phyloP scores from a whole-genome alignment of 1,140 invertebrate species.

The Phortica variegata region DNA sequence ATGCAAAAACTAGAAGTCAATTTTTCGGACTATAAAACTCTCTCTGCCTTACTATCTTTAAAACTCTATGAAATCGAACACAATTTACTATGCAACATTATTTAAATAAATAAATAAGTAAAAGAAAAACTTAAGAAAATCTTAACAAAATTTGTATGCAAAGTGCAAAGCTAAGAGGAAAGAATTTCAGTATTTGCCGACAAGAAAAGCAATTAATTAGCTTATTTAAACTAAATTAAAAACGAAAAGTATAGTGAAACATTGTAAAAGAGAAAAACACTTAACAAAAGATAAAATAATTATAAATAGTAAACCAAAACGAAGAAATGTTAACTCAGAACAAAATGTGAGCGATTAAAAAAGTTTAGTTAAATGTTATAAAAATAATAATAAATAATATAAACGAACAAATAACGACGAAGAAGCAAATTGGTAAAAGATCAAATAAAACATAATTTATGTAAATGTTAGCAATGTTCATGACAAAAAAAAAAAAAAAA shows the following conservation, averaged over 20 bases:
- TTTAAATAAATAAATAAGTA: constrained; percentile 27
- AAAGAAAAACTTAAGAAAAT: constrained; percentile 36
- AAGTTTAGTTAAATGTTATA: constrained; percentile 56
- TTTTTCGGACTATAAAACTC: constrained; percentile 10
- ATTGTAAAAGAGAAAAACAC: constrained; percentile 21
- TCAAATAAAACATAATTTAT: constrained; percentile 33
- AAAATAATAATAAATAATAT: constrained; percentile 25
- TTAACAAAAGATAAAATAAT: constrained; percentile 27
- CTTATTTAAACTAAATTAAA: too few species aligned
- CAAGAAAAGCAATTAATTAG: constrained; percentile 31
- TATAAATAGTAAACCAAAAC: constrained; percentile 31
- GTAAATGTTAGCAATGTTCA: constrained; percentile 55
- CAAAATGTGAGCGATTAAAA: constrained; percentile 38
- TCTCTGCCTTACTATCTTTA: constrained; percentile 35
- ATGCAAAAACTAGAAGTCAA: constrained; percentile 1
- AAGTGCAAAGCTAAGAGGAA: too few species aligned
- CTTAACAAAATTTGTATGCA: too few species aligned
- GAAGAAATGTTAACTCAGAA: constrained; percentile 17
- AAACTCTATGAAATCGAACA: constrained; percentile 23
- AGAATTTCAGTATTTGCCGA: too few species aligned
- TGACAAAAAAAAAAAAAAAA: constrained; percentile 49
- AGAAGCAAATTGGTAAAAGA: too few species aligned
- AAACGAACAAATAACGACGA: constrained; percentile 1
- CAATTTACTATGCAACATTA: constrained; percentile 13
- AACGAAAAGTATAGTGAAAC: constrained; percentile 24